These are phyloP conservation scores for Eospalax fontanierii DNA, from an alignment of 2,797 vertebrate species.

Conservation along the genomic window DNA sequence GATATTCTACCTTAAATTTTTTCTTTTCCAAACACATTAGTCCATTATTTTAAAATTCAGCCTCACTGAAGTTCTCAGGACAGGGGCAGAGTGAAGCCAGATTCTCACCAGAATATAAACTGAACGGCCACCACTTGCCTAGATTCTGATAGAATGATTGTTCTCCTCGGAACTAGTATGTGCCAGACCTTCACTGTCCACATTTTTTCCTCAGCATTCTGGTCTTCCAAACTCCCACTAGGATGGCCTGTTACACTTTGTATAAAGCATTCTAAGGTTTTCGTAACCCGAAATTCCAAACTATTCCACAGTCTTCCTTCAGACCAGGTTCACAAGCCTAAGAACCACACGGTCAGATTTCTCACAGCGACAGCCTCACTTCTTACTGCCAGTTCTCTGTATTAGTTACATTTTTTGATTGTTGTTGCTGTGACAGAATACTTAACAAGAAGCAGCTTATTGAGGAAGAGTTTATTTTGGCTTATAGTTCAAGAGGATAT, in stretches of 20 bases:
- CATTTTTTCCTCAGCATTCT: not conserved
- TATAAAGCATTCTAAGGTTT: not conserved
- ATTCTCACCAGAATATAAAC: not conserved
- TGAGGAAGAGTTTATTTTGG: not conserved
- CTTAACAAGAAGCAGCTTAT: not conserved
- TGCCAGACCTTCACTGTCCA: not conserved
- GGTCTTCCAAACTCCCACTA: not conserved
- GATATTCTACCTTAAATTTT: not conserved
- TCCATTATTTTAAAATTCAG: not conserved
- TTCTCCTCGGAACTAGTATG: not conserved
- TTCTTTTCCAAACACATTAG: not conserved
- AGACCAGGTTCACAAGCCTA: not conserved
- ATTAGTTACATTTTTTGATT: not conserved
- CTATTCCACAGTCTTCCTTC: not conserved
- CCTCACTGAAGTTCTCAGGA: not conserved
- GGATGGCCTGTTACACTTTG: not conserved
- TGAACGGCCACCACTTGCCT: not conserved
- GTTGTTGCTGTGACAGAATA: not conserved
- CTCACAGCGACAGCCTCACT: not conserved
- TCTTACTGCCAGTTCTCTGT: not conserved
- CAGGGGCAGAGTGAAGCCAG: not conserved
- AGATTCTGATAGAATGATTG: not conserved
- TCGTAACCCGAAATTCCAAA: not conserved
- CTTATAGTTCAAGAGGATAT: not conserved
- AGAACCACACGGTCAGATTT: not conserved